Evolutionary conservation across 1,140 invertebrate species (phyloP).

Genomic region (Tetramorium alpestre): DNA sequence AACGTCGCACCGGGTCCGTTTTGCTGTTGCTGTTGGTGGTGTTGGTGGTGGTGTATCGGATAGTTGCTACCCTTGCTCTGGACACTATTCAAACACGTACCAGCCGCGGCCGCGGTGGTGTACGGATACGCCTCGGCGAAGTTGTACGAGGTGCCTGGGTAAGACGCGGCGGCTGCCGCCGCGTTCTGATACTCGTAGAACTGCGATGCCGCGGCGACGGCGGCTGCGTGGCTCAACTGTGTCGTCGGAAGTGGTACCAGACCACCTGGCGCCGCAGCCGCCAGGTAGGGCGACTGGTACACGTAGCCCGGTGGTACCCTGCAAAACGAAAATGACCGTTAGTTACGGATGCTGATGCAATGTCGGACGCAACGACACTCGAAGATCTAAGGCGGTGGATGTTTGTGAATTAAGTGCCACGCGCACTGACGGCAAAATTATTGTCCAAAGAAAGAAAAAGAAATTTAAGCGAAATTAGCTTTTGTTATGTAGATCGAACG

Average conservation of each 20-base stretch:
- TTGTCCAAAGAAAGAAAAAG: not conserved
- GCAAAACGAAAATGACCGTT: conserved; percentile 79
- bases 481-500: not conserved
- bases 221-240: conserved; percentile 90
- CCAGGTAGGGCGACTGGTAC: conserved; percentile 90
- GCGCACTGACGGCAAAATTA: conserved; percentile 7
- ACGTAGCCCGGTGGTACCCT: conserved; percentile 92
- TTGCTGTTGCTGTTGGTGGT: conserved; percentile 76
- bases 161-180: conserved; percentile 89
- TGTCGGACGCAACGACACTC: conserved; percentile 6
- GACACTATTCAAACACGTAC: conserved; percentile 83
- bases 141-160: conserved; percentile 90
- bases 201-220: conserved; percentile 90
- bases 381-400: conserved; percentile 49
- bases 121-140: conserved; percentile 91
- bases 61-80: conserved; percentile 71
- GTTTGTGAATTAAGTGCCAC: conserved; percentile 45
- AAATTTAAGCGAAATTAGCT: not conserved
- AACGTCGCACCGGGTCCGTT: conserved; percentile 72
- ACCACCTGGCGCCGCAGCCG: conserved; percentile 87
- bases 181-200: conserved; percentile 91
- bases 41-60: conserved; percentile 63
- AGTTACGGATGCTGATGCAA: not conserved
- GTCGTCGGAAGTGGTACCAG: conserved; percentile 88
- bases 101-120: conserved; percentile 87